phyloP scores from a whole-genome alignment of 2,797 vertebrate genomes.

The Tarsius wallacei region DNA sequence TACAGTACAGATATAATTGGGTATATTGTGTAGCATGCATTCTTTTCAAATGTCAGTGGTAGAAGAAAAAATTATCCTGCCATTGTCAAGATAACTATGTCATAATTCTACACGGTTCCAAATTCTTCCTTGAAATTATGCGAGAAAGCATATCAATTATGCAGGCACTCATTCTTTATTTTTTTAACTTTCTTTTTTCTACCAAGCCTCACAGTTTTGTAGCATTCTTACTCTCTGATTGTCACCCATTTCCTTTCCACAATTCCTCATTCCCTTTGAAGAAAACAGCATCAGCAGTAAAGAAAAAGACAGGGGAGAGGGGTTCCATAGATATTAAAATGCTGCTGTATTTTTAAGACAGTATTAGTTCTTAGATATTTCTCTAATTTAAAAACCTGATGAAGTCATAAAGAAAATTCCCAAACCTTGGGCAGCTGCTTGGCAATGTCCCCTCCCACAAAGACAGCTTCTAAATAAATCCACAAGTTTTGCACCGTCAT shows the following conservation, averaged over 20 bases:
- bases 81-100: conserved; percentile 70
- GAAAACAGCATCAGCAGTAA: background rate
- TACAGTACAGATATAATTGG: conserved; percentile 68
- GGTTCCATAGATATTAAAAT: background rate
- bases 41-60: conserved; percentile 73
- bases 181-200: conserved; percentile 37
- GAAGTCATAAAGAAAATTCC: conserved; percentile 59
- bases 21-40: background rate
- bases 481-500: conserved; percentile 99
- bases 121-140: conserved; percentile 69
- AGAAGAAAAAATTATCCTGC: conserved; percentile 74
- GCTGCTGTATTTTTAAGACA: background rate
- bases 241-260: background rate
- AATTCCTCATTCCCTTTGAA: conserved; percentile 17
- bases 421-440: conserved; percentile 98
- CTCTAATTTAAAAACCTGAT: conserved; percentile 27
- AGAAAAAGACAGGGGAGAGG: background rate
- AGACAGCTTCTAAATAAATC: conserved; percentile 99
- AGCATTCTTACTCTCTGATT: background rate
- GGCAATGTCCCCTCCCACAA: conserved; percentile 98
- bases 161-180: background rate
- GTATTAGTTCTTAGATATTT: background rate
- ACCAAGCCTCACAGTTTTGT: background rate
- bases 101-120: conserved; percentile 66
- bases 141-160: conserved; percentile 32